Evolutionary conservation across 2,113 vertebrate genomes (phyloP), one percentile per base, ranked within the genome.

Genomic region (Lophius piscatorius): DNA sequence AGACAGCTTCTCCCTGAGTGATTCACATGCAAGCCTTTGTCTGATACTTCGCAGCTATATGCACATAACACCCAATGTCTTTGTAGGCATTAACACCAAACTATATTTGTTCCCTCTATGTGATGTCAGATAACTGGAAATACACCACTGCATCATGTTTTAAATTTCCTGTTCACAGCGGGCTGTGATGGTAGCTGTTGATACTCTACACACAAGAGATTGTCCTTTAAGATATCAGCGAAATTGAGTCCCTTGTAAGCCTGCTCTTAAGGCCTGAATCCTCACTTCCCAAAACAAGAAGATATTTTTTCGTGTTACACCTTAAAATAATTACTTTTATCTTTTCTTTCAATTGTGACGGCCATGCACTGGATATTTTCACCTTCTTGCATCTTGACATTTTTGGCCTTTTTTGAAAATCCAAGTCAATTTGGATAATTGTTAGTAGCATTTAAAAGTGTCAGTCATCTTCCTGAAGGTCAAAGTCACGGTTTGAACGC

Each of bases 111-210:
- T 42, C 22, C 35, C 33, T 20, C n/a, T n/a, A n/a, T n/a, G n/a
- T n/a, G n/a, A n/a, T n/a, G n/a, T n/a, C n/a, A n/a, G n/a, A 28
- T 28, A 5, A 28, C 26, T 28, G 41, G 18, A 39, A 46, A 40
- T 29, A 38, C 21, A 17, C 26, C 35, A 18, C n/a, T 69, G 34
- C 72, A 63, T 58, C 42, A 51, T 62, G 41, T 80, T 68, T 78
- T 64, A 64, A 64, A 74, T 77, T 71, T 74, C 65, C 61, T 83
- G 61, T 49, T 57, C n/a, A 41, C 20, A 23, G 41, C 29, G 48
- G 24, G 13, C 9, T 20, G 45, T 41, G 46, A 65, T 10, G 35
- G 18, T 16, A 63, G 61, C 74, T 67, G 65, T 16, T 29, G 33
- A 40, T 36, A 22, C 20, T 6, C 45, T 34, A n/a, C n/a, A n/a